Evolutionary conservation across 2,113 vertebrate genomes (phyloP), one percentile per base, ranked within the genome.

Genomic region (Hemiprocne comata): DNA sequence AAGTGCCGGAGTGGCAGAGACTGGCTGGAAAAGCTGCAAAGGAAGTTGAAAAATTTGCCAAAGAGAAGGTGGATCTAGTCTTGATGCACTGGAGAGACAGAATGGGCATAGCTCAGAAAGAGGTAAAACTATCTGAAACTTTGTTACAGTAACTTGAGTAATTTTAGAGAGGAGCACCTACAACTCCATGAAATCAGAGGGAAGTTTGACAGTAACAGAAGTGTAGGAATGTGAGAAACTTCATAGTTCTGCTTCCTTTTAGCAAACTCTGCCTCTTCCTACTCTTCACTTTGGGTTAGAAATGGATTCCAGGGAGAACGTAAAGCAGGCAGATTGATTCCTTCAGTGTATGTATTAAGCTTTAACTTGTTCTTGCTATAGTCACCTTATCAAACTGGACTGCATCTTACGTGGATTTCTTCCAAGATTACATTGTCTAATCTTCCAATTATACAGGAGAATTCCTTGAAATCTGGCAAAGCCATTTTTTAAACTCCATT

Each of bases 21-120:
- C 95, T 99, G 54, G 99, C 99, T 65, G 99, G 99, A 92, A 99
- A 99, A 98, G 99, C 99, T 96, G 99, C 99, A 31, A 99, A 99
- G 97, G 99, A 99, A 96, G 99, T 99, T 85, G 99, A 99, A 96
- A 99, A 99, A 98, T 99, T 99, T 97, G 99, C 99, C 97, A 99
- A 99, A 98, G 99, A 99, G 92, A 99, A 99, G 96, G 98, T 99
- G 12, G 99, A 99, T 95, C 36, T 99, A 2, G 98, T 99, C 79
- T 98, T 99, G 93, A 99, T 99, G 98, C 99, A 99, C 97, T 99
- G 99, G 99, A 98, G 99, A 84, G 99, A 99, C 82, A 98, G 99
- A 95, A 99, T 99, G 99, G 99, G 99, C 91, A 99, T 99, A 87
- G 98, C 99, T 80, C 99, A 99, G 87, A 99, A 99, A 97, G 99